phyloP scores from a whole-genome alignment of 2,888 invertebrate species.

The Orthosia gothica region DNA sequence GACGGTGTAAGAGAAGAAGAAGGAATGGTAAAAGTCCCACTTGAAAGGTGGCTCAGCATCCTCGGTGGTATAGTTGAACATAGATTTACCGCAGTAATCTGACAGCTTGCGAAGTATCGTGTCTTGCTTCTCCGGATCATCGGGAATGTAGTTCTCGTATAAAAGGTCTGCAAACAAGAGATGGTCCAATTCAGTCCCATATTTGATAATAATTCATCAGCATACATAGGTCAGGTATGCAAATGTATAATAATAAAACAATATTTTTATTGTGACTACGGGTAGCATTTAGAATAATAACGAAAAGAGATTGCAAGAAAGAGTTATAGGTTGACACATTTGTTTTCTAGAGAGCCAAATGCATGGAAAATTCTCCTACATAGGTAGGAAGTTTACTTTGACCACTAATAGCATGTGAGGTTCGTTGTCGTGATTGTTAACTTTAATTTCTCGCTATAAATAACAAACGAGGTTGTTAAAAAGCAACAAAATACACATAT shows the following conservation, averaged over 20 bases:
- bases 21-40: slow-evolving; percentile 98
- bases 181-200: slow-evolving; percentile 1
- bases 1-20: slow-evolving; percentile 97
- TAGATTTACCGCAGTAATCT: slow-evolving; percentile 94
- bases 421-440: slow-evolving; percentile 59
- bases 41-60: slow-evolving; percentile 92
- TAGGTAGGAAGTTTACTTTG: neutral
- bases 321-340: neutral
- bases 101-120: slow-evolving; percentile 92
- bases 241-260: neutral
- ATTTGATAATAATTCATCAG: neutral
- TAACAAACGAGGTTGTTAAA: slow-evolving; percentile 52
- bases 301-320: neutral
- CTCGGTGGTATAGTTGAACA: slow-evolving; percentile 92
- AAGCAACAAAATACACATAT: slow-evolving; percentile 51
- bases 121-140: slow-evolving; percentile 89
- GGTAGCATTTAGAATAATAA: neutral
- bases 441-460: slow-evolving; percentile 55
- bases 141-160: slow-evolving; percentile 91
- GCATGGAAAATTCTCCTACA: neutral
- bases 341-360: neutral
- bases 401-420: neutral
- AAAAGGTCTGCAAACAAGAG: slow-evolving; percentile 91
- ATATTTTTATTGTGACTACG: neutral
- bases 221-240: neutral